phyloP scores from a whole-genome alignment of 2,797 vertebrate species.

The Trichosurus vulpecula region DNA sequence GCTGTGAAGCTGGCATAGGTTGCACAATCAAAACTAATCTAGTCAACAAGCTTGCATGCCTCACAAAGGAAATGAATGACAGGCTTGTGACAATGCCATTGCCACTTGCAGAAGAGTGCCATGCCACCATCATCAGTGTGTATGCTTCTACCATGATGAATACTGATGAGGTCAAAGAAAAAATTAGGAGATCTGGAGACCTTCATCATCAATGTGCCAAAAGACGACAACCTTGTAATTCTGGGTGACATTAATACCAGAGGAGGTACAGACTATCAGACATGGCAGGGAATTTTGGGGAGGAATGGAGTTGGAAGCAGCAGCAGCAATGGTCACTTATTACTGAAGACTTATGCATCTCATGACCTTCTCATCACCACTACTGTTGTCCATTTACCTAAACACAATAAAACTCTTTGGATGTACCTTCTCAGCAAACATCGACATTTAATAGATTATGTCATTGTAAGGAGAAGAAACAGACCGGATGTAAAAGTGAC shows the following conservation, averaged over 20 bases:
- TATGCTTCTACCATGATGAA: neutral
- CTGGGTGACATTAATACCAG: neutral
- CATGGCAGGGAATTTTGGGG: neutral
- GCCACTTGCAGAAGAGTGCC: neutral
- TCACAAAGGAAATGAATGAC: neutral
- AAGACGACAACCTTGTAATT: neutral
- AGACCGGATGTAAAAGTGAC: neutral
- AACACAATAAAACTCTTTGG: neutral
- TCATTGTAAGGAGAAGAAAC: neutral
- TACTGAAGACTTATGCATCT: neutral
- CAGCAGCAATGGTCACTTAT: neutral
- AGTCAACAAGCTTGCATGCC: neutral
- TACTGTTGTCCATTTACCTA: neutral
- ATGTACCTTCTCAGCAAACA: neutral
- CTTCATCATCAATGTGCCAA: neutral
- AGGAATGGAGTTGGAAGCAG: neutral
- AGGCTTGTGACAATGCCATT: neutral
- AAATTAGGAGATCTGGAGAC: neutral
- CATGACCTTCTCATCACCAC: neutral
- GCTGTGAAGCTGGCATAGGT: neutral
- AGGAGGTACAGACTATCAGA: neutral
- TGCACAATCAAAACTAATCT: neutral
- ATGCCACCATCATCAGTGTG: neutral
- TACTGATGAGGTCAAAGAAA: neutral
- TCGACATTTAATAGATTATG: neutral